Evolutionary conservation across 2,888 invertebrate species (phyloP), one percentile per base, ranked within the genome.

Genomic region (Leptothorax acervorum): DNA sequence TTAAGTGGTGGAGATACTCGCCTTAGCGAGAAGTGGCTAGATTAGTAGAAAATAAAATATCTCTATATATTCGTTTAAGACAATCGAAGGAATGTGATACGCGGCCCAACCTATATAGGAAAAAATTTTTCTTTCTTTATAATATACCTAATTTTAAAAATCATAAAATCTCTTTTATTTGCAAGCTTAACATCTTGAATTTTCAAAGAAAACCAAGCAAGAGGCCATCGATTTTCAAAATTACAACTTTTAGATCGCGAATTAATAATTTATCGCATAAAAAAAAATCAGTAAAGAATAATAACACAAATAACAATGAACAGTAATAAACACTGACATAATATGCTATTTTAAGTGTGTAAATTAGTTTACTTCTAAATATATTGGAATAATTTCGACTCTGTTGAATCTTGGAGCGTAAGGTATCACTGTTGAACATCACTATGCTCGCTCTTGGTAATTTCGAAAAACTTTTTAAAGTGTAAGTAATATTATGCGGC

Each of bases 401-500:
- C 18, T 75, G 48, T 63, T 63, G 18, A 76, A 75, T n/a, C 11
- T 45, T 42, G 3, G 3, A 1, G 9, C 12, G 35, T 35, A 35
- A 15, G 11, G 0, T 8, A 57, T 8, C 31, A n/a, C 8, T 2
- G 28, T 5, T n/a, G 8, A 62, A 48, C 15, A 18, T 51, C 39
- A 53, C 23, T 28, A 42, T 23, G 18, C 0, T 35, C 18, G 6
- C 15, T 39, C 51, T 18, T 51, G 18, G 18, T 42, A 57, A 35
- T 62, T 48, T 62, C 3, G 63, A 53, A 51, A 65, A 53, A 65
- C 63, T 76, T 39, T 39, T 51, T 23, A 9, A 35, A 35, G 4
- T 74, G n/a, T 31, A 74, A 62, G n/a, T 31, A 74, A 62, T 45
- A 5, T 75, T 48, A 51, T 23, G 15, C 11, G 3, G 12, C n/a